Percentiles rank a stretch among this genome's conserved stretches.
Evolutionary conservation across 2,797 vertebrate species (phyloP).

Genomic region (Sebastolobus altivelis): DNA sequence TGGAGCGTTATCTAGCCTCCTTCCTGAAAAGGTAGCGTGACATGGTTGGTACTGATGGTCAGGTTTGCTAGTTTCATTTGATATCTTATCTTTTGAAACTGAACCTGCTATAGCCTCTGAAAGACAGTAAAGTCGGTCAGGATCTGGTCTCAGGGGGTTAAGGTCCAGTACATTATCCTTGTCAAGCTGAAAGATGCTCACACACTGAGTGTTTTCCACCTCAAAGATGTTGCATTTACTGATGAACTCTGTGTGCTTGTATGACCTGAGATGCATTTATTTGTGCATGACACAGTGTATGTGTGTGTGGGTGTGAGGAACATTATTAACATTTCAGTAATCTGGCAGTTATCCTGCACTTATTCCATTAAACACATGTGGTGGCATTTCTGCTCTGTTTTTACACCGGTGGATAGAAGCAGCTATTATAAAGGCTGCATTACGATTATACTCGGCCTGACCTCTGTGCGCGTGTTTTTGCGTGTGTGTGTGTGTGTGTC

Average conservation of each 20-base stretch:
- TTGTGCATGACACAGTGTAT: not conserved
- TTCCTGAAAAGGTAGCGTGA: too few species aligned
- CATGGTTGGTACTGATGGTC: too few species aligned
- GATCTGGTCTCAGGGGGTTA: not conserved
- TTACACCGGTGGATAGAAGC: not conserved
- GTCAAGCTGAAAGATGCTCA: not conserved
- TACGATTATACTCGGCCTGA: conserved; percentile 9
- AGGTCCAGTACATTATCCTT: not conserved
- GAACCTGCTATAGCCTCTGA: too few species aligned
- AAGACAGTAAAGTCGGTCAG: too few species aligned
- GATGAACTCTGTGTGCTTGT: not conserved
- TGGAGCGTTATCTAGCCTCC: too few species aligned
- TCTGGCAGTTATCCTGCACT: conserved; percentile 6
- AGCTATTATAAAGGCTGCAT: conserved; percentile 9
- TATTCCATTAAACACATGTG: conserved; percentile 19
- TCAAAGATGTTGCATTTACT: not conserved
- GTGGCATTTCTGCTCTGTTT: conserved; percentile 13
- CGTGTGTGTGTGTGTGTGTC: not conserved
- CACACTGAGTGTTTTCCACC: not conserved
- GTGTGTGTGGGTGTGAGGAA: not conserved
- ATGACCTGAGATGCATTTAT: not conserved
- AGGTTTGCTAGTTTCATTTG: too few species aligned
- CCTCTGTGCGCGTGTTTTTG: conserved; percentile 19
- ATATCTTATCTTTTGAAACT: too few species aligned
- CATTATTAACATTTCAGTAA: not conserved